Base-by-base conservation (phyloP, 2,113 vertebrate genomes). In the Pyrgilauda ruficollis region DNA sequence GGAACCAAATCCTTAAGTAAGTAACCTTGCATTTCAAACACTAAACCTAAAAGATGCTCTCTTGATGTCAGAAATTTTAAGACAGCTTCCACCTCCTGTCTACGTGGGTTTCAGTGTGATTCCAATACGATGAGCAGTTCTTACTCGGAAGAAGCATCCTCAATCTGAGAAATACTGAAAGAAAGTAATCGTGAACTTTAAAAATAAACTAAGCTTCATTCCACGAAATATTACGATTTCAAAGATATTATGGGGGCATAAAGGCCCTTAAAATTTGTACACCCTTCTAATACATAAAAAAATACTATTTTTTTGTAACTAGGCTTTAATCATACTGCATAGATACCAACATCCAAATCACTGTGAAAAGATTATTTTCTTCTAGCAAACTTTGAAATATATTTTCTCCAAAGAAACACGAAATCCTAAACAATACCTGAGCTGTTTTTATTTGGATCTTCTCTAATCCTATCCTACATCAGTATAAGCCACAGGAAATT, bases 221-320 rank as follows among this genome's bases (percentile, higher is more conserved):
- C 61, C 23, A 64, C 44, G 8, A 67, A 88, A 67, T 59, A 62
- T 11, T 64, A 52, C 0, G 0, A 46, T 63, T 70, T 88, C 30
- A 72, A 90, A 73, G 30, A 33, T 43, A 55, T 43, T 77, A 46
- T 9, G 15, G 11, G 20, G 67, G 26, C 1, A 2, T n/a, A 58
- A 49, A 77, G 14, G 39, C 13, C 19, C 46, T 55, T 66, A 70
- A 1, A 35, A 43, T 66, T 81, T 52, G 9, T 37, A 74, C 0
- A 1, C 0, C 13, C 44, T 35, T 87, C 67, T 50, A 81, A 39
- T 28, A 50, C 7, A 22, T 44, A 14, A 49, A 74, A 87, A 53
- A n/a, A 8, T 1, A 5, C 1, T 9, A 1, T 0, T 15, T 53
- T 79, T 69, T 52, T 7, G 1, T 31, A 58, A 37, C 9, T 17